A percentile compares a stretch with the other conserved stretches of the same genome.
These are phyloP conservation scores for Sebastes diploproa DNA, from an alignment of 2,797 vertebrate genomes.

Conservation along the genomic window DNA sequence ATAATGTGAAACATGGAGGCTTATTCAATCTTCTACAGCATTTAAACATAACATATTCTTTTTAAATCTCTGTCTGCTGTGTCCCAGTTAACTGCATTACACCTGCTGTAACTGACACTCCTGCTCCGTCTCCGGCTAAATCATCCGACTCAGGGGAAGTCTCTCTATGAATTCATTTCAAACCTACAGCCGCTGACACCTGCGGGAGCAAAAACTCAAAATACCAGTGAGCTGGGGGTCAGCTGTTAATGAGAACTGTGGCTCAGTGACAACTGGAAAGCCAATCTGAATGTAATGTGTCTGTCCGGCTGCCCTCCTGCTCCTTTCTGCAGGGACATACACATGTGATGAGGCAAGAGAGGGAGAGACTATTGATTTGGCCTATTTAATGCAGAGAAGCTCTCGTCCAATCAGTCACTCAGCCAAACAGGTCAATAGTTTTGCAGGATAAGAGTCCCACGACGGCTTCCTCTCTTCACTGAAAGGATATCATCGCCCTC, in stretches of 20 bases:
- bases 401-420: constrained; percentile 51
- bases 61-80: constrained; percentile 5
- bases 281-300: constrained; percentile 2
- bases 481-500: constrained; percentile 84
- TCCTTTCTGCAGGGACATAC: neutral
- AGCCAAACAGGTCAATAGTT: constrained; percentile 60
- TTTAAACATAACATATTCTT: neutral
- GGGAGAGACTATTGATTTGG: constrained; percentile 50
- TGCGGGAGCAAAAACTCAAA: constrained; percentile 16
- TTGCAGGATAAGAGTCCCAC: constrained; percentile 24
- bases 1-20: neutral
- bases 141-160: constrained; percentile 8
- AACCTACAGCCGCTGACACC: constrained; percentile 16
- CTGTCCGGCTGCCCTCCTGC: neutral
- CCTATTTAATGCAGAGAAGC: constrained; percentile 53
- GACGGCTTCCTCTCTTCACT: constrained; percentile 2
- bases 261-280: constrained; percentile 14
- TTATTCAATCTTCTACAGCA: neutral
- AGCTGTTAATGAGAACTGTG: constrained; percentile 26
- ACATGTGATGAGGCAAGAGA: constrained; percentile 14
- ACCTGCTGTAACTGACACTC: constrained; percentile 27
- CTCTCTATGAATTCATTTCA: constrained; percentile 33
- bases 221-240: constrained; percentile 23
- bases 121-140: constrained; percentile 12
- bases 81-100: constrained; percentile 31